A percentile compares a stretch with the other conserved stretches of the same genome.
These are phyloP conservation scores for Psammodynastes pulverulentus DNA, from an alignment of 2,113 vertebrate genomes.

Conservation along the genomic window DNA sequence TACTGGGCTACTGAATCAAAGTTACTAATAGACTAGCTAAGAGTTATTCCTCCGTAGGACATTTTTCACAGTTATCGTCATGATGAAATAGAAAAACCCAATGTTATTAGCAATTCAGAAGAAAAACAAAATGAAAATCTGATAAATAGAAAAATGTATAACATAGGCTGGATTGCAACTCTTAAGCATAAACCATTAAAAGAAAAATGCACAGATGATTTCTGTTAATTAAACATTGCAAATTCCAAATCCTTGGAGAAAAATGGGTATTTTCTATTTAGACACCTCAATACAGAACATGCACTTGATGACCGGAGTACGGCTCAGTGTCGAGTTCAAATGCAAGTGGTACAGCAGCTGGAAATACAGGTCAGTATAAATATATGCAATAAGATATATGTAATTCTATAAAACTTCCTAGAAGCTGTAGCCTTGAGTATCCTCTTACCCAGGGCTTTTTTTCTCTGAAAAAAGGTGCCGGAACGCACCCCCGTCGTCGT, in stretches of 20 bases:
- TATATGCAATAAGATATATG: rapidly evolving
- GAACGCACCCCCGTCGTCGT: too few species aligned
- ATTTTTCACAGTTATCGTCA: background rate
- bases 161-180: background rate
- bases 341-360: slow-evolving; percentile 99
- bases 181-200: background rate
- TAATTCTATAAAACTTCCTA: background rate
- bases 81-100: background rate
- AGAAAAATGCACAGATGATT: background rate
- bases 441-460: too few species aligned
- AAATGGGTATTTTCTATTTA: slow-evolving; percentile 51
- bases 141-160: background rate
- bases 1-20: background rate
- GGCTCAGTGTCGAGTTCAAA: slow-evolving; percentile 97
- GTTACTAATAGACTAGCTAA: background rate
- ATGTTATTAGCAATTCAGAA: background rate
- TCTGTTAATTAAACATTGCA: background rate
- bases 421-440: background rate
- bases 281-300: slow-evolving; percentile 98
- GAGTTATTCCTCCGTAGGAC: background rate
- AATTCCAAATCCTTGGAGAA: rapidly evolving
- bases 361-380: slow-evolving; percentile 89
- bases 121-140: background rate
- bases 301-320: slow-evolving; percentile 98
- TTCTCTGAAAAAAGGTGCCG: too few species aligned